Base-by-base conservation (phyloP, 2,113 vertebrate genomes). In the Panthera tigris region DNA sequence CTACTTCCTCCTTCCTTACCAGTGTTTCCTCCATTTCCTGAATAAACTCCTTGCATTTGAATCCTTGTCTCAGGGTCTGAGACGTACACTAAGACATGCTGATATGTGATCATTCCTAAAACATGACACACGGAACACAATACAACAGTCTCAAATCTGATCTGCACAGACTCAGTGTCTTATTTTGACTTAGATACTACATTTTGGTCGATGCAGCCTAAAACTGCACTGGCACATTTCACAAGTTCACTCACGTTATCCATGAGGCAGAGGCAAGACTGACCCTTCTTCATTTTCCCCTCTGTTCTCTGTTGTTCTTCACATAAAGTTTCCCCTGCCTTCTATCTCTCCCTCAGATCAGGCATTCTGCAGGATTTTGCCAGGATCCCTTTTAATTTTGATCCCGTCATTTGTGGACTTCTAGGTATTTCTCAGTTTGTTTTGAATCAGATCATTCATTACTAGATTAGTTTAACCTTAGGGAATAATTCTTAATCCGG, bases 311-410 rank as follows among this genome's bases (percentile, higher is more conserved):
- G 4, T 10, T 50, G 11, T 39, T 48, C 15, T 74, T 39, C 55
- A 89, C 3, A 84, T 8, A 39, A 31, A 45, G n/a, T 55, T 85
- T 50, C 63, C 39, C 15, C 16, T 31, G n/a, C 21, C 36, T 78
- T 84, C 48, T 71, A 14, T 33, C 66, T 82, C 23, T 78, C 16
- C 48, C 18, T 36, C 23, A 1, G 6, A 39, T 82, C 21, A 76
- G 31, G 36, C 23, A 23, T 81, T 73, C 55, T 79, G 41, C 18
- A 57, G 23, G 23, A 48, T 81, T 45, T 33, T 82, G 63, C 48
- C 83, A 96, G 89, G 78, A 66, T 61, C 29, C 21, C 55, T 74
- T 83, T 89, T 82, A 73, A 66, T 95, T 91, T n/a, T 82, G n/a
- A 81, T 80, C 79, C 92, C 82, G 21, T 23, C 36, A 57, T 74